These are phyloP conservation scores for Lates calcarifer DNA, from an alignment of 2,113 vertebrate genomes.

Conservation along the genomic window DNA sequence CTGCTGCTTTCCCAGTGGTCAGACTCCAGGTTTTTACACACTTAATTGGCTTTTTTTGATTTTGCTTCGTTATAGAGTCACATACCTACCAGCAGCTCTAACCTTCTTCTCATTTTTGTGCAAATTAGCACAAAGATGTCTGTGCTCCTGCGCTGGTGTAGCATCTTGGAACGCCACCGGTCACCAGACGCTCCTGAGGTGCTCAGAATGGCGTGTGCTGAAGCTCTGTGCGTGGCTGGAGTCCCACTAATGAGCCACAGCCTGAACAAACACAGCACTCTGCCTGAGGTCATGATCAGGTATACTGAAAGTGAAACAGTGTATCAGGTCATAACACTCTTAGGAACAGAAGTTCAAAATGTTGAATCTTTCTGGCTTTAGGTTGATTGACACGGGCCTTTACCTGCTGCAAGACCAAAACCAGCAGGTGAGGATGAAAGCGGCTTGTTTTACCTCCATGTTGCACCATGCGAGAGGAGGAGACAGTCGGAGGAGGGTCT, in stretches of 20 bases:
- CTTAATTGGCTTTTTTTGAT: background rate
- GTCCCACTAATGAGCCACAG: slow-evolving; percentile 60
- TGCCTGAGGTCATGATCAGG: slow-evolving; percentile 78
- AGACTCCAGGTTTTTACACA: slow-evolving; percentile 41
- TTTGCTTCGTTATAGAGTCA: background rate
- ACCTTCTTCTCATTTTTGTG: slow-evolving; percentile 37
- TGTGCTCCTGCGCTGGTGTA: slow-evolving; percentile 81
- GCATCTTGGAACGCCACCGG: slow-evolving; percentile 79
- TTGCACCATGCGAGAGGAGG: slow-evolving; percentile 38
- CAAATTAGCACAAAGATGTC: slow-evolving; percentile 58
- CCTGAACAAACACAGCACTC: background rate
- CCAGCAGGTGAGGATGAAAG: slow-evolving; percentile 83
- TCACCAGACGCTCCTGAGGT: slow-evolving; percentile 72
- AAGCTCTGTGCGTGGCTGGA: slow-evolving; percentile 81
- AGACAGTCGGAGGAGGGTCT: background rate
- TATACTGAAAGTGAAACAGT: slow-evolving; percentile 56
- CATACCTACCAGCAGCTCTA: slow-evolving; percentile 3
- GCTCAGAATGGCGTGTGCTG: slow-evolving; percentile 85
- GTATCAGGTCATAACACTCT: background rate
- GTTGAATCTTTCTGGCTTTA: slow-evolving; percentile 58
- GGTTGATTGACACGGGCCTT: slow-evolving; percentile 84
- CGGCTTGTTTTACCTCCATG: slow-evolving; percentile 82
- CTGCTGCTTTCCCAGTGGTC: slow-evolving; percentile 82
- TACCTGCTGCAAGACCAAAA: slow-evolving; percentile 90
- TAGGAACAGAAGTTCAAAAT: background rate